phyloP scores from a whole-genome alignment of 1,140 invertebrate species.

The Papilio dardanus region DNA sequence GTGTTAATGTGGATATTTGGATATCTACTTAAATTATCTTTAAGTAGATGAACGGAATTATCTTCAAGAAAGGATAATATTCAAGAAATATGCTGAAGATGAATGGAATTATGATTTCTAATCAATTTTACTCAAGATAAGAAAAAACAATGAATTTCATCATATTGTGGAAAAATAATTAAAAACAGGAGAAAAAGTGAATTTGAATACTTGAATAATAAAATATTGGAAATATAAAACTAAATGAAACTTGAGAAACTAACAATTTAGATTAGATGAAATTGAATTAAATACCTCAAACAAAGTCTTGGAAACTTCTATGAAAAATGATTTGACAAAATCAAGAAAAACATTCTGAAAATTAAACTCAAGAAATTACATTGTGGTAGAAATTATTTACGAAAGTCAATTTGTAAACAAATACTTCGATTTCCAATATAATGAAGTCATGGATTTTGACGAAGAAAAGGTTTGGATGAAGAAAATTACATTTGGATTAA shows the following conservation, averaged over 20 bases:
- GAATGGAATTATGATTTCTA: background rate
- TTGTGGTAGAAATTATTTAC: background rate
- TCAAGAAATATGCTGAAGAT: background rate
- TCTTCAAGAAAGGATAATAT: background rate
- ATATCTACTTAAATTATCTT: background rate
- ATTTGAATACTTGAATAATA: too few relatives aligned
- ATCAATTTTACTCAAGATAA: background rate
- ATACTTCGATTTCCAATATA: too few relatives aligned
- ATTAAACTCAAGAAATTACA: background rate
- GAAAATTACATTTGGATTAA: background rate
- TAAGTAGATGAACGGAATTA: background rate
- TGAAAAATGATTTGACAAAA: background rate
- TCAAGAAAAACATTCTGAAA: background rate
- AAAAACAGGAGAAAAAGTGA: too few relatives aligned
- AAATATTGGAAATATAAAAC: background rate
- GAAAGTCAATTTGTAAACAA: too few relatives aligned
- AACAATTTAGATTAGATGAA: background rate
- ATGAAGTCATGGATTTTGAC: background rate
- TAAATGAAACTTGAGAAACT: background rate
- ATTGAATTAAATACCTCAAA: background rate
- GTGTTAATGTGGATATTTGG: background rate
- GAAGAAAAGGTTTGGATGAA: background rate
- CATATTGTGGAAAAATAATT: too few relatives aligned
- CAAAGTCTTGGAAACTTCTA: background rate
- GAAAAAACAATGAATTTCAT: too few relatives aligned